phyloP scores from a whole-genome alignment of 2,888 invertebrate species.

The Macrostomum cliftonense region DNA sequence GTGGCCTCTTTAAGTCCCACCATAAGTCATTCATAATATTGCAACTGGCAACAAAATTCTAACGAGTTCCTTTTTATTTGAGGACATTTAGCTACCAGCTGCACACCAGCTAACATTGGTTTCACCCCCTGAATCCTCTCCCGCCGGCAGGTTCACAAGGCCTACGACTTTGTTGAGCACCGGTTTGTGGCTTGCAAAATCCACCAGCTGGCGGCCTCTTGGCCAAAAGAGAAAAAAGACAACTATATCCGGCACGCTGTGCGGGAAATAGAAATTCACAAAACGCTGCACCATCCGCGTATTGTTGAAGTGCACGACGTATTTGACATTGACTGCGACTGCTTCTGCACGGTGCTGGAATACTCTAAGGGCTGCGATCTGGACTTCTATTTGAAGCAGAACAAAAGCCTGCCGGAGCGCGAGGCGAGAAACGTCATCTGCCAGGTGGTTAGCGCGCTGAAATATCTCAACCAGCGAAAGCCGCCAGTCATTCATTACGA shows the following conservation, averaged over 20 bases:
- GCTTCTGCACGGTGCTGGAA: constrained; percentile 96
- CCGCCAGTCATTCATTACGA: constrained; percentile 99
- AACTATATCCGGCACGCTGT: constrained; percentile 99
- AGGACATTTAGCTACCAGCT: too few relatives aligned
- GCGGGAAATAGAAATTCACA: constrained; percentile 98
- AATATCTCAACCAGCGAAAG: constrained; percentile 98
- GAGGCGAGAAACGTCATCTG: constrained; percentile 97
- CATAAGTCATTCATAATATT: too few relatives aligned
- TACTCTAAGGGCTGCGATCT: constrained; percentile 99
- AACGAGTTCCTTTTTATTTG: too few relatives aligned
- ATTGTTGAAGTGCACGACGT: constrained; percentile 97
- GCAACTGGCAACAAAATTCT: too few relatives aligned
- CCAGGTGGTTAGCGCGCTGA: constrained; percentile 96
- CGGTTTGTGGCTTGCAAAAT: constrained; percentile 99
- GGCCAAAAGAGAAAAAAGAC: constrained; percentile 99
- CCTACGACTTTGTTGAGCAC: constrained; percentile 96
- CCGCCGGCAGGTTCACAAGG: constrained; percentile 43
- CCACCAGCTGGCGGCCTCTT: constrained; percentile 98
- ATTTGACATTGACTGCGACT: constrained; percentile 97
- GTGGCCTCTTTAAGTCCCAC: too few relatives aligned
- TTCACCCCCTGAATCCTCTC: too few relatives aligned
- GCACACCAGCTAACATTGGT: too few relatives aligned
- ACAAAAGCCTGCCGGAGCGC: constrained; percentile 77
- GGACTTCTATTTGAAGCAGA: constrained; percentile 98
- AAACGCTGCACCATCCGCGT: constrained; percentile 89